These are phyloP conservation scores for Notospermus geniculatus DNA, from an alignment of 1,140 invertebrate genomes.

Conservation along the genomic window DNA sequence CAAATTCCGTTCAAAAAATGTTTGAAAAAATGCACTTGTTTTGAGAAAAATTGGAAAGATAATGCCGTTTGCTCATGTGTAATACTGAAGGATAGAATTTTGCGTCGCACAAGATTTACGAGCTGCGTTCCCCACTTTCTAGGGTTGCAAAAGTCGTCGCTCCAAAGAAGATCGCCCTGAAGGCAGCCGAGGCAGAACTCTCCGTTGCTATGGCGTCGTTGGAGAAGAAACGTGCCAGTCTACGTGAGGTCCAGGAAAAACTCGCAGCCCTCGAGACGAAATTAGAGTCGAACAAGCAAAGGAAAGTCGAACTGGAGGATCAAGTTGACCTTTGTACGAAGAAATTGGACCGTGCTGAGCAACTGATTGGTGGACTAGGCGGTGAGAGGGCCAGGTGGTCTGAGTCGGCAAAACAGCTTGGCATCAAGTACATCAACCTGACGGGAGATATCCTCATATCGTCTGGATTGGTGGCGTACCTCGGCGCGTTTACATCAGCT, in stretches of 20 bases:
- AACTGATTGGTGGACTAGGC: conserved; percentile 57
- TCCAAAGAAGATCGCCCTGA: conserved; percentile 79
- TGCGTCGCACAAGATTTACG: conserved; percentile 8
- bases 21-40: not conserved
- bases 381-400: conserved; percentile 57
- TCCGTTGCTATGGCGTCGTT: conserved; percentile 84
- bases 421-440: conserved; percentile 51
- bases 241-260: conserved; percentile 66
- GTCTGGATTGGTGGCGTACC: conserved; percentile 55
- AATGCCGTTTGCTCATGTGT: not conserved
- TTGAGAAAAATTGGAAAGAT: not conserved
- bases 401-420: conserved; percentile 45
- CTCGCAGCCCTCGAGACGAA: conserved; percentile 50
- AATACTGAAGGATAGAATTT: not conserved
- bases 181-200: conserved; percentile 63
- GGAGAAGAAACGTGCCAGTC: conserved; percentile 80
- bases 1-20: no score
- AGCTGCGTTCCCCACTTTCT: conserved; percentile 10
- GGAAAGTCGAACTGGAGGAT: conserved; percentile 55
- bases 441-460: conserved; percentile 57
- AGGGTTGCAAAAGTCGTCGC: conserved; percentile 71
- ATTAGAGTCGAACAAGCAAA: conserved; percentile 54
- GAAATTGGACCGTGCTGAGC: conserved; percentile 56
- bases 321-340: conserved; percentile 56
- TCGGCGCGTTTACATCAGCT: conserved; percentile 55